Conservation (phyloP, 2,797 vertebrate species). For the Allenopithecus nigroviridis region DNA sequence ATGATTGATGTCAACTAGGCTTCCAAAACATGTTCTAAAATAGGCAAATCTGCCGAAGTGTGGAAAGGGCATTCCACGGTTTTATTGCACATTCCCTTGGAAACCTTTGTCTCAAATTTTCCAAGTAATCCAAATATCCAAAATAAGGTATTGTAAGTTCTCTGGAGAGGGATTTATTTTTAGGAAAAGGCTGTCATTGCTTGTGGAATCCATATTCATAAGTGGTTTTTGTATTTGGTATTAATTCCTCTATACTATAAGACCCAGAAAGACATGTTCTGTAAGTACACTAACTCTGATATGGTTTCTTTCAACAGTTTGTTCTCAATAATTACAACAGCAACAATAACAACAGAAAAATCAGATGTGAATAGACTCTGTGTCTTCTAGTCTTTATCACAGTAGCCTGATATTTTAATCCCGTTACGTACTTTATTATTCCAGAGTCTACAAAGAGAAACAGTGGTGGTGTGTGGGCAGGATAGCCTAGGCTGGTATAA, state of each 20-base stretch:
- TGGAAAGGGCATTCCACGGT: neutral
- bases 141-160: neutral
- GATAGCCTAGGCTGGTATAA: neutral
- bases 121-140: neutral
- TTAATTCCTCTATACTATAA: neutral
- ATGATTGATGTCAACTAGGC: neutral
- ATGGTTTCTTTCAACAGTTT: neutral
- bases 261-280: neutral
- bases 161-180: neutral
- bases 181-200: neutral
- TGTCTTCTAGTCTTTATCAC: neutral
- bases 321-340: neutral
- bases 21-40: slow-evolving; percentile 6
- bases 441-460: neutral
- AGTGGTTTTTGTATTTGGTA: neutral
- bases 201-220: neutral
- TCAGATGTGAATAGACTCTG: neutral
- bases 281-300: neutral
- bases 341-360: neutral
- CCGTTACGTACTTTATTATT: neutral
- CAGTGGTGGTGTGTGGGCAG: neutral
- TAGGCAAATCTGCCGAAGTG: neutral
- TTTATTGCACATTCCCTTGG: neutral
- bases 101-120: neutral
- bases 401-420: neutral